Evolutionary conservation across 1,140 invertebrate genomes (phyloP), one percentile per base, ranked within the genome.

Genomic region (Bombus pyrosoma): DNA sequence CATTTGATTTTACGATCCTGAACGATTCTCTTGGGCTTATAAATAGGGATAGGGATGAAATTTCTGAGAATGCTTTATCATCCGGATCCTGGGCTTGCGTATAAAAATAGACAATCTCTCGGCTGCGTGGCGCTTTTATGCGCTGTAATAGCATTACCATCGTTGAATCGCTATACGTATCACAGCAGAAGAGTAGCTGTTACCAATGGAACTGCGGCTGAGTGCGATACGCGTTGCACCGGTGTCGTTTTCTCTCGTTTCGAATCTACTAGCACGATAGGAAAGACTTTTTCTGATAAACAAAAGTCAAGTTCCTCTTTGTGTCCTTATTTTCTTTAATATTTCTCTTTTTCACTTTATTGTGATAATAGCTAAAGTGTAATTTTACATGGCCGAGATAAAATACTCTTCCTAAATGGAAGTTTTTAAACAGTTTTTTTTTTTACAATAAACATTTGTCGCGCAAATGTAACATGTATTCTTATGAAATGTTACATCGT

Each of bases 21-120:
- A 75, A 74, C 80, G 64, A 59, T 85, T 18, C 34, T 32, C 41
- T 62, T 62, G 62, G 43, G 43, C 66, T 83, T 90, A 90, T 90
- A 90, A 90, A 90, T 90, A 90, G 73, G 68, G 39, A 77, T 43
- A 53, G 83, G 86, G 69, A 83, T 83, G 81, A 88, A 90, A 81
- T 86, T 88, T 90, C 89, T 73, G 78, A 86, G 89, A 90, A 90
- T 90, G 83, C 81, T 90, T 90, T 90, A 90, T 90, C 78, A 90
- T 88, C 76, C 68, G 83, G 53, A 88, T 90, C 77, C 83, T 79
- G 79, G 82, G 68, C 81, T 57, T 53, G 77, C 4, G 83, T 73
- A n/a, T 83, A 90, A 81, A 90, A 90, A 90, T 90, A 90, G 83
- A 86, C 62, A 34, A 79, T 79, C 83, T 86, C 71, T 66, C 32